Conservation (phyloP, 2,113 vertebrate species). For the Phocoena sinus region DNA sequence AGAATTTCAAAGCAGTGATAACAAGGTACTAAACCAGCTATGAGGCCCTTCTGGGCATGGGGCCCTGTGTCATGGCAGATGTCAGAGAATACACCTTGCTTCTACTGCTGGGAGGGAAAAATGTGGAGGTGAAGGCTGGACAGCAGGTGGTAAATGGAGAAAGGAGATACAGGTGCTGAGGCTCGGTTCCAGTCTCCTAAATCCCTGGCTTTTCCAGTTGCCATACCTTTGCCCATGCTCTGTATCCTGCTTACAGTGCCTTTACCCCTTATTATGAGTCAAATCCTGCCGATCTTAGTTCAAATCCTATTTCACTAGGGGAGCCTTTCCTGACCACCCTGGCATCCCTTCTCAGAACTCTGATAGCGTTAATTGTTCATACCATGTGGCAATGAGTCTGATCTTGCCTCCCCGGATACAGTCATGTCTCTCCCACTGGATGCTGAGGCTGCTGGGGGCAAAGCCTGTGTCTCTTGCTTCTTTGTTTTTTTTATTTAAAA, state of each 20-base stretch:
- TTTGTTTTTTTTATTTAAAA: background rate
- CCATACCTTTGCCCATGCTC: background rate
- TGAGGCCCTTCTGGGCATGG: background rate
- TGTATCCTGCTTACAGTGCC: too few species aligned
- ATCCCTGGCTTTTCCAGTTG: background rate
- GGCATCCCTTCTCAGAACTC: background rate
- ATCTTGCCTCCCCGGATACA: background rate
- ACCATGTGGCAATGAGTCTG: too few species aligned
- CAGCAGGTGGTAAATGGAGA: background rate
- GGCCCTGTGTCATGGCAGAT: background rate
- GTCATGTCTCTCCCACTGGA: background rate
- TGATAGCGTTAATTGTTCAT: rapidly evolving
- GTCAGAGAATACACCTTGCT: background rate
- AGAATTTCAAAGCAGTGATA: background rate
- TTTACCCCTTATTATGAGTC: too few species aligned
- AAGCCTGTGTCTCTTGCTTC: background rate
- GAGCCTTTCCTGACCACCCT: background rate
- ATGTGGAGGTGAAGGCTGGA: background rate
- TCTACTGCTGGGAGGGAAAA: background rate
- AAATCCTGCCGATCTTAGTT: background rate
- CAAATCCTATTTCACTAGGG: background rate
- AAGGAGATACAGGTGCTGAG: background rate
- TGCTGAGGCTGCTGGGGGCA: background rate
- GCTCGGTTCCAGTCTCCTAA: too few species aligned
- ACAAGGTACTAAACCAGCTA: background rate